Evolutionary conservation across 2,888 invertebrate species (phyloP), one percentile per base, ranked within the genome.

Genomic region (Acronicta psi): DNA sequence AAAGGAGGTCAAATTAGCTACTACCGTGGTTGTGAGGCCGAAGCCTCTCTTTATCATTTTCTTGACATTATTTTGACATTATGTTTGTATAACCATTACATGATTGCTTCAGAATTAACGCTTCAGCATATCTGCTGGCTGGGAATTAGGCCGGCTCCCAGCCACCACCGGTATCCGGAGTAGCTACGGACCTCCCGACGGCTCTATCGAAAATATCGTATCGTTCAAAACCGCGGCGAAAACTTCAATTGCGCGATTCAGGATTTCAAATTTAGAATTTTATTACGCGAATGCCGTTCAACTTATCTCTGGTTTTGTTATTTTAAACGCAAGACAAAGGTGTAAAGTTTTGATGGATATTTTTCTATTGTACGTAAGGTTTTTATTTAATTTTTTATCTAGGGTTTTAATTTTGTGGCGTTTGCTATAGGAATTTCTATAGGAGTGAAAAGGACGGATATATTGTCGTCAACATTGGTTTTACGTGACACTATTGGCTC

Each of bases 171-270:
- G 45, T 34, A 20, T 0, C n/a, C 34, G 45, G 34, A 18, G 45
- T 45, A 45, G 45, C 45, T n/a, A 45, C 34, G 34, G 45, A 45
- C 45, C 45, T 17, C 45, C 45, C 34, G 31, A 18, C 16, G 1
- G 7, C 2, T 11, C 2, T 7, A 7, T 0, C 20, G 2, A 3
- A 20, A 41, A 41, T 7, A 20, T n/a, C 41, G n/a, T 25, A 0
- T 20, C 0, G 4, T 5, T 25, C 0, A 20, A 49, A 41, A 14
- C 0, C n/a, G 5, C 2, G 29, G 8, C 1, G 56, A 69, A 69
- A 69, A 69, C 25, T 55, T 41, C 0, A 2, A 29, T 63, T 47
- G 64, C 64, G 64, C 16, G 65, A 65, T 55, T 18, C 11, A 65
- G 64, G 18, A 25, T 31, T 44, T 63, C 8, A 16, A 38, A 8